Evolutionary conservation across 2,797 vertebrate genomes (phyloP).

Genomic region (Enteromius paludinosus): DNA sequence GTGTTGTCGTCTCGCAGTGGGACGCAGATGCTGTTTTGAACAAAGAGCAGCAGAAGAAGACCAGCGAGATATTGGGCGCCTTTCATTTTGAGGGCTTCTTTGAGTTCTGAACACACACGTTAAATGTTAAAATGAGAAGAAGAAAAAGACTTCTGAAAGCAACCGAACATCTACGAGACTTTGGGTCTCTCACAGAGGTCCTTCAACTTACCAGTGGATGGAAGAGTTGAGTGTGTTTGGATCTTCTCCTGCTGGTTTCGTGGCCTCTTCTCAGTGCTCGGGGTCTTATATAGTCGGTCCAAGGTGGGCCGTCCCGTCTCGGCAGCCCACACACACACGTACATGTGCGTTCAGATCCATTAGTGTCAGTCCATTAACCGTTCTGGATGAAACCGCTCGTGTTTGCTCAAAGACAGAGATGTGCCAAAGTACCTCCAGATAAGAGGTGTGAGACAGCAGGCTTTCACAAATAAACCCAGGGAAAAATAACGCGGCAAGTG

Average conservation of each 20-base stretch:
- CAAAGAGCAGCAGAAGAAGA: slow-evolving; percentile 82
- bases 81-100: slow-evolving; percentile 80
- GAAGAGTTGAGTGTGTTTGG: slow-evolving; percentile 33
- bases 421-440: slow-evolving; percentile 65
- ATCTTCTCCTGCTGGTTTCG: slow-evolving; percentile 60
- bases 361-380: slow-evolving; percentile 79
- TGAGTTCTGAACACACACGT: slow-evolving; percentile 21
- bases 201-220: slow-evolving; percentile 40
- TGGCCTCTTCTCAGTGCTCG: slow-evolving; percentile 26
- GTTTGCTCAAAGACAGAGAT: slow-evolving; percentile 68
- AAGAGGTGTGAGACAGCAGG: slow-evolving; percentile 78
- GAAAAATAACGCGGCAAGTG: slow-evolving; percentile 60
- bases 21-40: slow-evolving; percentile 88
- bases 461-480: slow-evolving; percentile 71
- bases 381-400: slow-evolving; percentile 55
- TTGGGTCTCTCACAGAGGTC: not conserved
- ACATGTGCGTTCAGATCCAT: slow-evolving; percentile 63
- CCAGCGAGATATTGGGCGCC: slow-evolving; percentile 82
- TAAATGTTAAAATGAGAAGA: slow-evolving; percentile 26
- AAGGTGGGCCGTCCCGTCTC: slow-evolving; percentile 50
- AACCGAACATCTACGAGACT: slow-evolving; percentile 10
- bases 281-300: slow-evolving; percentile 67
- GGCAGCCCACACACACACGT: slow-evolving; percentile 52
- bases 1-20: slow-evolving; percentile 82
- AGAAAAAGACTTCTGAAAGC: slow-evolving; percentile 3